phyloP scores from a whole-genome alignment of 2,797 vertebrate species.

The Takifugu rubripes region DNA sequence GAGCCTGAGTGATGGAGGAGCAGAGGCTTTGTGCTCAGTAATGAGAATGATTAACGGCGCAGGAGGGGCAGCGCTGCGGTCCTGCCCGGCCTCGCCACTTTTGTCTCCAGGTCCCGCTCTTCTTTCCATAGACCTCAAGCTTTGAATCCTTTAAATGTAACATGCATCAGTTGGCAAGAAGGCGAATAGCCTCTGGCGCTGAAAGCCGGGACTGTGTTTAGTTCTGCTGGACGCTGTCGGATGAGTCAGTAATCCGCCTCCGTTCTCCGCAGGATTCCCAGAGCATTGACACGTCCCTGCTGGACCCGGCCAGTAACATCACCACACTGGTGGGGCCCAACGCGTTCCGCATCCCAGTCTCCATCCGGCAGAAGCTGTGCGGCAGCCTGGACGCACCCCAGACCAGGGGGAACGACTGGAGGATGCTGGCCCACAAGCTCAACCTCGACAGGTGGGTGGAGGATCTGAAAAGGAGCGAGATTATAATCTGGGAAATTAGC shows the following conservation, averaged over 20 bases:
- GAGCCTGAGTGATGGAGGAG: conserved; percentile 49
- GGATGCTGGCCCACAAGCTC: conserved; percentile 96
- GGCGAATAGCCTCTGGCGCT: no score
- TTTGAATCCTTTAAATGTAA: no score
- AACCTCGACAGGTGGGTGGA: conserved; percentile 88
- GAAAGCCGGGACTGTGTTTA: background rate
- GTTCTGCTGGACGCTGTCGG: conserved; percentile 11
- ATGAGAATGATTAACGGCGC: conserved; percentile 58
- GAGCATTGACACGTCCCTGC: conserved; percentile 85
- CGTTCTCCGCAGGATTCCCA: conserved; percentile 80
- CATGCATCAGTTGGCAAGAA: no score
- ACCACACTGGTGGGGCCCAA: conserved; percentile 90
- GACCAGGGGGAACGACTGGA: conserved; percentile 97
- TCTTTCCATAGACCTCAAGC: conserved; percentile 25
- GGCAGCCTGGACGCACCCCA: conserved; percentile 95
- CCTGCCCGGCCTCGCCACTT: conserved; percentile 32
- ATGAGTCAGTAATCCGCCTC: background rate
- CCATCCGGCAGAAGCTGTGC: conserved; percentile 94
- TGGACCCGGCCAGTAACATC: conserved; percentile 88
- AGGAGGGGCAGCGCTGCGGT: conserved; percentile 35
- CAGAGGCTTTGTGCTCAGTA: conserved; percentile 46
- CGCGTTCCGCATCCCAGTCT: conserved; percentile 93
- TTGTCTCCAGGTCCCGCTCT: conserved; percentile 42
- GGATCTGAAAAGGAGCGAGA: background rate
- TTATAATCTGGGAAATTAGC: background rate